Evolutionary conservation across 2,797 vertebrate genomes (phyloP), one percentile per base, ranked within the genome.

Genomic region (Sternarchorhynchus goeldii): DNA sequence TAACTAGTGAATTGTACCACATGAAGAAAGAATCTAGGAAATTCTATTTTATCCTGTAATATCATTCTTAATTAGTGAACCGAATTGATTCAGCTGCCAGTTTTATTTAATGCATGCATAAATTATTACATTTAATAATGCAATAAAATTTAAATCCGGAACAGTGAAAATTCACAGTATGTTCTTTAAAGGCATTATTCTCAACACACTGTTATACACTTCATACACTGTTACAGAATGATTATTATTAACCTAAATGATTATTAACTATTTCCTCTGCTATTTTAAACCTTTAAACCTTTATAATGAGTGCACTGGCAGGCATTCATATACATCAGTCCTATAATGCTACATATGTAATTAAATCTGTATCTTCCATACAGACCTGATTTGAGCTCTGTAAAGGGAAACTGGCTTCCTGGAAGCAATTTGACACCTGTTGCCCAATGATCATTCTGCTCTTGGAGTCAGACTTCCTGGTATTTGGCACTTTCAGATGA

Each of bases 341-440:
- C 50, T 12, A 32, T 55, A 69, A 32, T 55, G 32, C 31, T 55
- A 31, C 17, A 69, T 32, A 69, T 55, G 17, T n/a, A 69, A n/a
- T 69, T 69, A 12, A 50, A 50, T 12, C 16, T 55, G 25, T 32
- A 25, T 17, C 6, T 20, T 3, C 21, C n/a, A 10, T 29, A 29
- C 66, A 53, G 10, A 67, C 14, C 5, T 29, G 14, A 31, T 50
- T 50, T 29, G 21, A 41, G 25, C 20, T 55, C 16, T 32, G 16
- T 55, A 69, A 55, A 69, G 25, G 16, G 16, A 69, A 69, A 69
- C 6, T 16, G 32, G 6, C 45, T 69, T 69, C 29, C 50, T 55
- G 50, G 67, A 69, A 69, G 67, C 25, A 55, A 69, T 69, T 7
- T 56, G 50, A 69, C 25, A 69, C 67, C 50, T 69, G 67, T 55